Percentiles rank a stretch among this genome's conserved stretches.
These are phyloP conservation scores for silkworm (Bombyx mori) DNA, from an alignment of 1,140 invertebrate species.

Conservation along the genomic window DNA sequence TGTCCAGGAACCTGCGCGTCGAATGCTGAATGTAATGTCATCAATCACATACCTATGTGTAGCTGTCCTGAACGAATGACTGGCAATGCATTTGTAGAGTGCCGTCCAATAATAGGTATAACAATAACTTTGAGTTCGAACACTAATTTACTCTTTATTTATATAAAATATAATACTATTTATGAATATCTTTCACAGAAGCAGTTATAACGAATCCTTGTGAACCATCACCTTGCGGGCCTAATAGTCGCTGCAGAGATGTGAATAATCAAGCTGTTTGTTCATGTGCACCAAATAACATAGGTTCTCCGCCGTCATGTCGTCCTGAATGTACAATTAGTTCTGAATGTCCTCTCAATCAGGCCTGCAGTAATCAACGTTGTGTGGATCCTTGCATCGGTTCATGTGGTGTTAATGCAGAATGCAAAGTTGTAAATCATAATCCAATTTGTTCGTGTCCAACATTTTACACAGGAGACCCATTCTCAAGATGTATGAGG, in stretches of 20 bases:
- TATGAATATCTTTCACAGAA: slow-evolving; percentile 29
- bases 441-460: slow-evolving; percentile 78
- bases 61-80: slow-evolving; percentile 77
- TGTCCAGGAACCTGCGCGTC: slow-evolving; percentile 80
- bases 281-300: slow-evolving; percentile 74
- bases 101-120: slow-evolving; percentile 73
- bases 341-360: slow-evolving; percentile 71
- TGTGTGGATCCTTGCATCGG: slow-evolving; percentile 76
- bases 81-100: slow-evolving; percentile 80
- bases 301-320: slow-evolving; percentile 75
- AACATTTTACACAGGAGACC: slow-evolving; percentile 74
- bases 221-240: slow-evolving; percentile 75
- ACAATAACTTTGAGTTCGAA: slow-evolving; percentile 2
- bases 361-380: slow-evolving; percentile 75
- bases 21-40: slow-evolving; percentile 80
- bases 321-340: slow-evolving; percentile 74
- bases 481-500: slow-evolving; percentile 73
- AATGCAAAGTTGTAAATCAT: slow-evolving; percentile 76
- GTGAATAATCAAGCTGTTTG: slow-evolving; percentile 75
- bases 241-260: slow-evolving; percentile 74
- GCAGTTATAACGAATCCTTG: slow-evolving; percentile 68
- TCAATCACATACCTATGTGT: slow-evolving; percentile 84
- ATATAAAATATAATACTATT: not conserved
- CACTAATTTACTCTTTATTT: no score
- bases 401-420: slow-evolving; percentile 75